A percentile compares a stretch with the other conserved stretches of the same genome.
phyloP scores from a whole-genome alignment of 2,113 vertebrate species.

The Cyprinodon variegatus region DNA sequence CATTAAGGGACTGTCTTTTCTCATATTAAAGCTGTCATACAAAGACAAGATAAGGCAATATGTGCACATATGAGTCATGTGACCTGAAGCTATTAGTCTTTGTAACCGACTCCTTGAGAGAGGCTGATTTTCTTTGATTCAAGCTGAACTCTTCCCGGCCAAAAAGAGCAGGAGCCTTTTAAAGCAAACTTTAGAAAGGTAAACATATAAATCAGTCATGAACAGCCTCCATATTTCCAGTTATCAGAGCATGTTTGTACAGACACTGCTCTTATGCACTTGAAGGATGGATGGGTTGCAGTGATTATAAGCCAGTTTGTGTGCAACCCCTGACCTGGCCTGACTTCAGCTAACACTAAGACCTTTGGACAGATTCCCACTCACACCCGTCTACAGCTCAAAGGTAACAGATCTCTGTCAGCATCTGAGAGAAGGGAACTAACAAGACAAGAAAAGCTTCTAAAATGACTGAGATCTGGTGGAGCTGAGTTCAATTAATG shows the following conservation, averaged over 20 bases:
- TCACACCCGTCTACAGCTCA: constrained; percentile 63
- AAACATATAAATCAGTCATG: neutral
- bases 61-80: constrained; percentile 3
- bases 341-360: constrained; percentile 31
- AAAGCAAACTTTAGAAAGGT: neutral
- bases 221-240: constrained; percentile 11
- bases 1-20: neutral
- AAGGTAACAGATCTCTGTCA: constrained; percentile 64
- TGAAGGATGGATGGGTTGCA: constrained; percentile 38
- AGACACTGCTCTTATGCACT: neutral
- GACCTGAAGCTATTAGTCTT: constrained; percentile 34
- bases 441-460: constrained; percentile 70
- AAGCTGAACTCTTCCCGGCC: neutral
- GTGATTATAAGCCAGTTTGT: constrained; percentile 50
- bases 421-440: constrained; percentile 51
- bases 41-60: constrained; percentile 7
- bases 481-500: constrained; percentile 43
- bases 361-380: constrained; percentile 48
- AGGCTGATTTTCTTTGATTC: constrained; percentile 2
- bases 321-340: constrained; percentile 27
- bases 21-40: constrained; percentile 2
- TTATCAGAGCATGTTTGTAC: constrained; percentile 8
- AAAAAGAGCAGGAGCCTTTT: neutral
- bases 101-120: constrained; percentile 12
- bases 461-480: constrained; percentile 37